Base-by-base conservation (phyloP, 1,140 invertebrate species). In the Oreohelix idahoensis region DNA sequence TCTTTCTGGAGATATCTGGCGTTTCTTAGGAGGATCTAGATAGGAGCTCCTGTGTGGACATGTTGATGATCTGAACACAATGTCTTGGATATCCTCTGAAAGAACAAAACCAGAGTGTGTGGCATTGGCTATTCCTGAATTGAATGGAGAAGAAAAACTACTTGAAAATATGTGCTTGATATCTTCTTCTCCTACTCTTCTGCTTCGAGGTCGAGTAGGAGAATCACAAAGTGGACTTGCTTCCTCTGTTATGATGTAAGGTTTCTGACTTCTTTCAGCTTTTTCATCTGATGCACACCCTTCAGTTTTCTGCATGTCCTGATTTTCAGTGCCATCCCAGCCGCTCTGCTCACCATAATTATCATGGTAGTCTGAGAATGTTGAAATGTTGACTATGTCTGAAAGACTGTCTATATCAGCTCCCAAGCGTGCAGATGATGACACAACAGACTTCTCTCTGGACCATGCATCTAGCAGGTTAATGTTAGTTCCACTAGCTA, bases 101-200 rank as follows among this genome's bases (percentile, higher is more conserved):
- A 15, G 63, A 66, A 2, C n/a, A 66, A 13, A 32, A 29, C 23
- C 53, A 58, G 29, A 66, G n/a, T 35, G 63, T 66, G n/a, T 8
- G 5, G n/a, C 29, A 29, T 13, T 66, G 20, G 63, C 23, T 66
- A 8, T 35, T 17, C 29, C 29, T 10, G 29, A 32, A 66, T 8
- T 32, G 71, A 2, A 8, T n/a, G n/a, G n/a, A 73, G 71, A 26
- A 11, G 36, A 73, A 42, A n/a, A 29, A 42, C 71, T 39, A 36
- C 36, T 73, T 8, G 75, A 45, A 36, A n/a, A 77, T 38, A 77
- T 5, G 35, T 53, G 75, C 29, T 29, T 20, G 5, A 58, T 20
- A 29, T 77, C 75, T 49, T 77, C 75, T 45, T 77, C 75, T 8
- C 13, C 32, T 11, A 77, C 75, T 77, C 75, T 77, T 53, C 75